Evolutionary conservation across 2,113 vertebrate species (phyloP).

Genomic region (Lontra canadensis): DNA sequence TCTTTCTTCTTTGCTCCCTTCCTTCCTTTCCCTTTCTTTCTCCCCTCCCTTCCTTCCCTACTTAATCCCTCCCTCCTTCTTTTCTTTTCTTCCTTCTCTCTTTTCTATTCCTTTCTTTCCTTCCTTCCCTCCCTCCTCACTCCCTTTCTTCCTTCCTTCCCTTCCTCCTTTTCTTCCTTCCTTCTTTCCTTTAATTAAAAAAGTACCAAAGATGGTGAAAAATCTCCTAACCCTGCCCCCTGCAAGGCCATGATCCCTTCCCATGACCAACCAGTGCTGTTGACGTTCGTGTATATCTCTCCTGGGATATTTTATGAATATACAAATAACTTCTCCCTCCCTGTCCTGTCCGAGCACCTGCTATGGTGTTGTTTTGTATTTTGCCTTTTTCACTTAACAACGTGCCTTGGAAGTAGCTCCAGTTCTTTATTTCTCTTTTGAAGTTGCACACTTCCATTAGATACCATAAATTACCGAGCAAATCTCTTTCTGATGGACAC

Average conservation of each 20-base stretch:
- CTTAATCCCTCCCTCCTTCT: too few relatives aligned
- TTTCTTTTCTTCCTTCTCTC: too few relatives aligned
- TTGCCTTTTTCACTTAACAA: not conserved
- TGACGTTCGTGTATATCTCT: not conserved
- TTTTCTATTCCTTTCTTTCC: too few relatives aligned
- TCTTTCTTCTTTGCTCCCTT: too few relatives aligned
- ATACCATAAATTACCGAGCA: not conserved
- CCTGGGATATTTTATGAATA: not conserved
- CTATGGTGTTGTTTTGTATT: not conserved
- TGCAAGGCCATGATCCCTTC: not conserved
- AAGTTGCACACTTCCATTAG: not conserved
- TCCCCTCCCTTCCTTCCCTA: too few relatives aligned
- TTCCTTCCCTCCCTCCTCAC: too few relatives aligned
- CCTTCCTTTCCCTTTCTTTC: too few relatives aligned
- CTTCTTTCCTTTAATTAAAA: not conserved
- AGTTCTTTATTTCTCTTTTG: not conserved
- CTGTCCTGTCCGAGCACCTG: not conserved
- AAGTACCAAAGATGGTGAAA: not conserved
- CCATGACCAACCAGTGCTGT: not conserved
- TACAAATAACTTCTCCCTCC: not conserved
- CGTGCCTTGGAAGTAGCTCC: not conserved
- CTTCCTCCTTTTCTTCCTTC: too few relatives aligned
- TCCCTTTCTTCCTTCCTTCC: too few relatives aligned
- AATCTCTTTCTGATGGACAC: not conserved
- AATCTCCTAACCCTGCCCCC: not conserved